Evolutionary conservation across 2,888 invertebrate genomes (phyloP), one percentile per base, ranked within the genome.

Genomic region (Busseola fusca): DNA sequence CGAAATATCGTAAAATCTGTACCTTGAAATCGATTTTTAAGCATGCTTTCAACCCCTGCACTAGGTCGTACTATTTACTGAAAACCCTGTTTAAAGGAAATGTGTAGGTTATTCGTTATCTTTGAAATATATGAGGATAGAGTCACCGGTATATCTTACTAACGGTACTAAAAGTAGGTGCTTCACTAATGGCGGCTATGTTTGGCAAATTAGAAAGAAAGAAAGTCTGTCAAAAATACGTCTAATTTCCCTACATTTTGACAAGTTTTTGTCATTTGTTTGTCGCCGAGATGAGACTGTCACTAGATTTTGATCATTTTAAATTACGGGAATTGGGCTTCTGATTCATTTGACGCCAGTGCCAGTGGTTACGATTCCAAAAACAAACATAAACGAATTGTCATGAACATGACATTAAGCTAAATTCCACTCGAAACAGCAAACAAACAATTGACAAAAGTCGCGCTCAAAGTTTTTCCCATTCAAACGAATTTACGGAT

Each of bases 401-500:
- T 16, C 64, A 48, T 45, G n/a, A 12, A 54, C 64, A 62, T 68
- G 30, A 68, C 48, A 58, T 76, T 58, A 57, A 68, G 42, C 54
- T 50, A 14, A 65, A 58, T 67, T 50, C 34, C 42, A 56, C 12
- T 50, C 25, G 30, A 66, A 65, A 40, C 67, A 56, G 21, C 40
- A 50, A 65, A 76, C 60, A 74, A 74, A 67, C 42, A 54, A 72
- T 40, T 45, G 27, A 12, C 40, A n/a, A 77, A 67, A 69, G 45
- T 72, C 52, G 27, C 64, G 34, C 45, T 65, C 65, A 73, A 48
- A 58, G 67, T 74, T 70, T 67, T 59, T 64, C 59, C 60, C 74
- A 48, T 82, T 69, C 37, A 40, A 63, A 78, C 57, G 58, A 82
- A 65, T 72, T 58, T 60, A 64, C 68, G 64, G 74, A 73, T 83